Conservation (phyloP, 2,113 vertebrate species). For the Mellivora capensis region DNA sequence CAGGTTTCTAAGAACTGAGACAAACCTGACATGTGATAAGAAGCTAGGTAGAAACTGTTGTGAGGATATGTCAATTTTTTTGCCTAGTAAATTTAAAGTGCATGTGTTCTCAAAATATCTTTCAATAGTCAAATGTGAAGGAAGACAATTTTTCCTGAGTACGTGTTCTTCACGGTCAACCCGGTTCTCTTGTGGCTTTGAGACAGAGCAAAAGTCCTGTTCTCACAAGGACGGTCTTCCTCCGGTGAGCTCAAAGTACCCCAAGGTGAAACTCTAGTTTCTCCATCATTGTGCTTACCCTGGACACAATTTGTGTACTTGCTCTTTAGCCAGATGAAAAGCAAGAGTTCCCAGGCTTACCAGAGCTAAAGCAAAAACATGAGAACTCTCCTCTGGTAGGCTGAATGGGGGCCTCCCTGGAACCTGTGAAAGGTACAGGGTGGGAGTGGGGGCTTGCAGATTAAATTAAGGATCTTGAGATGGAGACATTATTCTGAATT, state of each 20-base stretch:
- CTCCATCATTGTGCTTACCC: neutral
- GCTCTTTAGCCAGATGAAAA: neutral
- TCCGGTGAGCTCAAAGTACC: neutral
- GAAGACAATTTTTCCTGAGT: neutral
- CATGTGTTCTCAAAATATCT: neutral
- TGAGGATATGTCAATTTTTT: neutral
- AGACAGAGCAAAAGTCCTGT: neutral
- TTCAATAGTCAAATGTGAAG: neutral
- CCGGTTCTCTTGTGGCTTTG: neutral
- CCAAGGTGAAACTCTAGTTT: neutral
- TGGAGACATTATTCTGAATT: neutral
- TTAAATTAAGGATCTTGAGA: neutral
- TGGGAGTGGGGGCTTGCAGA: neutral
- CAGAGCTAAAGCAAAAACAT: neutral
- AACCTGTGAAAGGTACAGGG: neutral
- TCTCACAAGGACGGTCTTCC: neutral
- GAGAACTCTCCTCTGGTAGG: neutral
- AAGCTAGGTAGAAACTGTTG: neutral
- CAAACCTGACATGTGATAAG: neutral
- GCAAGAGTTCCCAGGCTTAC: neutral
- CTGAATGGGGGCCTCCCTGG: neutral
- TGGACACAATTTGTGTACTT: neutral
- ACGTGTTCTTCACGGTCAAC: neutral
- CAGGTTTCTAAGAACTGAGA: slow-evolving; percentile 38
- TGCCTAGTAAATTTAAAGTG: neutral